Evolutionary conservation across 2,113 vertebrate genomes (phyloP).

Genomic region (Pao palembangensis): DNA sequence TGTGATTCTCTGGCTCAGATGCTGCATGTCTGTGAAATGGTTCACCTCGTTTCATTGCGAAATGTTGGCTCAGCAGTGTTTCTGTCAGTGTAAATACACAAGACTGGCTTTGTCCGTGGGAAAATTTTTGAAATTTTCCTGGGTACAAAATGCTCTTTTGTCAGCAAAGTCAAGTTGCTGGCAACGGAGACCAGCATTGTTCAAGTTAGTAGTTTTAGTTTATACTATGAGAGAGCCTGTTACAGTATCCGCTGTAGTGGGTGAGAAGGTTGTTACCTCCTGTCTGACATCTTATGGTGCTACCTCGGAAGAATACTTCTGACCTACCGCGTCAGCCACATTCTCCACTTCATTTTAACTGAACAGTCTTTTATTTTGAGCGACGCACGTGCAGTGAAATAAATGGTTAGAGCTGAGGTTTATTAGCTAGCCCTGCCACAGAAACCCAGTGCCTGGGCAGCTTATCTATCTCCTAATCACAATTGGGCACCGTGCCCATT

Average conservation of each 20-base stretch:
- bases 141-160: background rate
- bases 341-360: background rate
- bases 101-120: background rate
- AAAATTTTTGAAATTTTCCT: background rate
- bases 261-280: conserved; percentile 26
- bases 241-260: conserved; percentile 7
- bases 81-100: background rate
- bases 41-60: no score
- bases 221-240: background rate
- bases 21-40: no score
- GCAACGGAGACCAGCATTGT: background rate
- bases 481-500: conserved; percentile 7
- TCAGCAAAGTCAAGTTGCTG: background rate
- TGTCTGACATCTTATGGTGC: background rate
- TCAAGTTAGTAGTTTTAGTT: background rate
- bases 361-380: background rate
- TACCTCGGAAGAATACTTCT: background rate
- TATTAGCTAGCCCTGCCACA: conserved; percentile 4
- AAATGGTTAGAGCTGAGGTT: conserved; percentile 8
- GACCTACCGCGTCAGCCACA: background rate
- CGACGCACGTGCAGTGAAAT: conserved; percentile 1
- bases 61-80: background rate
- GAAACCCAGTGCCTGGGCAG: conserved; percentile 12
- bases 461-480: conserved; percentile 21
- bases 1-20: no score